Conservation (phyloP, 2,888 invertebrate genomes). For the Acrocyrtus sp. region DNA sequence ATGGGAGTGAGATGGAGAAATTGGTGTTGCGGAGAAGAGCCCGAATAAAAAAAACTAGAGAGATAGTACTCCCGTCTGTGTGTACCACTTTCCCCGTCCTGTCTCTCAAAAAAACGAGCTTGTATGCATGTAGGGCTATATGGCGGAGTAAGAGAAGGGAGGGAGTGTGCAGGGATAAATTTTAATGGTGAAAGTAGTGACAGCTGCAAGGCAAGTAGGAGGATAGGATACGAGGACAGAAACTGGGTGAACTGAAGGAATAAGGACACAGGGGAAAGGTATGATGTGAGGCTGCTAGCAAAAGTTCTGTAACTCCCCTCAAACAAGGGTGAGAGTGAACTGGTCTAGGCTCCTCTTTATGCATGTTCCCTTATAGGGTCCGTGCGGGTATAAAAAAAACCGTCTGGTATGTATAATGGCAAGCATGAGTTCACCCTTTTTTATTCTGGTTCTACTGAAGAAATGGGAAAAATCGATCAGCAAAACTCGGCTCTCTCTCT, state of each 20-base stretch:
- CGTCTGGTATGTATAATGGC: too few species aligned
- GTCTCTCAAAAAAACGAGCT: not conserved
- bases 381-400: not conserved
- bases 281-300: not conserved
- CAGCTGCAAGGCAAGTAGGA: conserved; percentile 26
- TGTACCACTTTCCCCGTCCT: not conserved
- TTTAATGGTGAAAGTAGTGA: conserved; percentile 11
- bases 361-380: not conserved
- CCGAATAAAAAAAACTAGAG: not conserved
- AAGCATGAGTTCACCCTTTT: not conserved
- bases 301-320: conserved; percentile 30
- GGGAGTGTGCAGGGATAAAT: not conserved
- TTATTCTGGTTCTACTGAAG: not conserved
- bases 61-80: too few species aligned
- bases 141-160: not conserved
- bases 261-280: not conserved
- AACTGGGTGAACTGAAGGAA: not conserved
- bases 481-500: not conserved
- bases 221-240: not conserved
- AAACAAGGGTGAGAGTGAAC: conserved; percentile 22
- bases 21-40: not conserved
- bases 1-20: not conserved
- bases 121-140: too few species aligned
- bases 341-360: not conserved
- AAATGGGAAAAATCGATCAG: not conserved